These are phyloP conservation scores for Propsilocerus akamusi DNA, from an alignment of 1,140 invertebrate genomes.

Conservation along the genomic window DNA sequence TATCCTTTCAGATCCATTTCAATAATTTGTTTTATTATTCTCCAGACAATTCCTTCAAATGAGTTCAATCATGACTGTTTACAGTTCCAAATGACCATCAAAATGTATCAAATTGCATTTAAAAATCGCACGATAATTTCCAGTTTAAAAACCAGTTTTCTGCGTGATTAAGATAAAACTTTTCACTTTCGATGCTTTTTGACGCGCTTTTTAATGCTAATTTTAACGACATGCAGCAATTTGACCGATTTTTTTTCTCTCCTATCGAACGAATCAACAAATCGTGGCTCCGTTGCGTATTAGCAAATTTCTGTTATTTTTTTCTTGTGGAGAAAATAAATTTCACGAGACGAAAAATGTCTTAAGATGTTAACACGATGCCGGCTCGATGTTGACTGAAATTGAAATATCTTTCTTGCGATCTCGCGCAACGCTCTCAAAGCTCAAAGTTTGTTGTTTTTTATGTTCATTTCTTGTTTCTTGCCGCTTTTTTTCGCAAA, in stretches of 20 bases:
- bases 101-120: too few relatives aligned
- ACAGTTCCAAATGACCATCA: too few relatives aligned
- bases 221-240: too few relatives aligned
- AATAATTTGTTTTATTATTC: too few relatives aligned
- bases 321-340: background rate
- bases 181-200: background rate
- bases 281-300: background rate
- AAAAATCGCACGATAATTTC: too few relatives aligned
- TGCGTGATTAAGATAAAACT: background rate
- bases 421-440: too few relatives aligned
- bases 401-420: background rate
- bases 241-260: background rate
- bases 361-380: background rate
- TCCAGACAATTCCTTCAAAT: too few relatives aligned
- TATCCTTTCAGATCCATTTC: background rate
- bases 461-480: too few relatives aligned
- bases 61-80: too few relatives aligned
- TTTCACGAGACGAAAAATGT: too few relatives aligned
- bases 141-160: slow-evolving; percentile 1
- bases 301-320: background rate
- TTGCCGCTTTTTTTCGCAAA: too few relatives aligned
- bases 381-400: background rate
- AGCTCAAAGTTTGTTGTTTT: too few relatives aligned
- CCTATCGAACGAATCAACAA: background rate
- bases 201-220: background rate